phyloP scores from a whole-genome alignment of 2,797 vertebrate species.

The Squalus acanthias region DNA sequence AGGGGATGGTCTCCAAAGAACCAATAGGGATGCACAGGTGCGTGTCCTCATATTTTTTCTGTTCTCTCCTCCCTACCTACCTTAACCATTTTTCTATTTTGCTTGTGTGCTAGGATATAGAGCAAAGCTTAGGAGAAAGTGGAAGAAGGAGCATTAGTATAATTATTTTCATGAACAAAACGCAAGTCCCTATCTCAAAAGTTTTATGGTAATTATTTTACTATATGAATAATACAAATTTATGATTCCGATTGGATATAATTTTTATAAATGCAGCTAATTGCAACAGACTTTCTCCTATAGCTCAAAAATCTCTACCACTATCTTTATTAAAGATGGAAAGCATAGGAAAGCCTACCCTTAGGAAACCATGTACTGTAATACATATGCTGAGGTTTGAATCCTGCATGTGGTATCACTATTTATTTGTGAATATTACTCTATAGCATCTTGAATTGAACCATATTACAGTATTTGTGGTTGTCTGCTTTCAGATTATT shows the following conservation, averaged over 20 bases:
- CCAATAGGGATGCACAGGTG: constrained; percentile 82
- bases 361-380: background rate
- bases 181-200: background rate
- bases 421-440: constrained; percentile 5
- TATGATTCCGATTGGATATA: background rate
- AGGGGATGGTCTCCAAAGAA: constrained; percentile 68
- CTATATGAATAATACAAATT: background rate
- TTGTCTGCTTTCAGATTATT: background rate
- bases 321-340: background rate
- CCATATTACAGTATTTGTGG: background rate
- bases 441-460: background rate
- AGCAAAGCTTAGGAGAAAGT: background rate
- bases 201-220: background rate
- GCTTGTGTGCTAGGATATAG: background rate
- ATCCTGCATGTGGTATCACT: background rate
- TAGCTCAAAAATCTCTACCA: background rate
- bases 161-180: background rate
- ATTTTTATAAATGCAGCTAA: background rate
- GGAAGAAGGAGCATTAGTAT: background rate
- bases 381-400: background rate
- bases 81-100: background rate
- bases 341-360: background rate
- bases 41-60: constrained; percentile 42
- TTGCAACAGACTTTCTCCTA: background rate
- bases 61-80: background rate